Percentiles rank a stretch among this genome's conserved stretches.
Evolutionary conservation across 2,113 vertebrate genomes (phyloP).

Genomic region (Cochlearius cochlearius): DNA sequence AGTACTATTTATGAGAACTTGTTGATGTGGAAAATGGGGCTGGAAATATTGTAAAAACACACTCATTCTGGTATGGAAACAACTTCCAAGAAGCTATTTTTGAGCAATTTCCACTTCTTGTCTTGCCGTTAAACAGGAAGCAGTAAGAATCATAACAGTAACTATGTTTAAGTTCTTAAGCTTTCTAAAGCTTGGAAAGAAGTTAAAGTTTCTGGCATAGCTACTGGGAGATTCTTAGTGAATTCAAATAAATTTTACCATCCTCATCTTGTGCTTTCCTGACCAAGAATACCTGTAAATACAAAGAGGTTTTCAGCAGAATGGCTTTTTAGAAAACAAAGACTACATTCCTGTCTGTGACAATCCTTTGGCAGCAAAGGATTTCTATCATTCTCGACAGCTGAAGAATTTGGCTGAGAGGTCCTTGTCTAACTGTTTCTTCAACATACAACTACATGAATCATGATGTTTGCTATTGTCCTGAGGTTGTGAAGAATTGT

Average conservation of each 20-base stretch:
- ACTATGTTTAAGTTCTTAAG: slow-evolving; percentile 19
- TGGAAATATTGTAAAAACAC: slow-evolving; percentile 56
- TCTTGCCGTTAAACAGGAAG: slow-evolving; percentile 53
- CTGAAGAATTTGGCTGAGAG: not conserved
- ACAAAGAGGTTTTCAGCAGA: not conserved
- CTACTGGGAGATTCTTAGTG: not conserved
- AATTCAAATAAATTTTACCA: not conserved
- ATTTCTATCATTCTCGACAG: not conserved
- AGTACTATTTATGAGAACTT: not conserved
- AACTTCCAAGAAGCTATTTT: slow-evolving; percentile 63
- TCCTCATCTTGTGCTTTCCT: not conserved
- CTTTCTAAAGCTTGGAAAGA: slow-evolving; percentile 1
- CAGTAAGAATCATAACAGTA: slow-evolving; percentile 34
- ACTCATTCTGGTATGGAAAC: slow-evolving; percentile 23
- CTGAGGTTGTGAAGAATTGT: not conserved
- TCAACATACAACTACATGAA: not conserved
- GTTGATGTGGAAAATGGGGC: slow-evolving; percentile 3
- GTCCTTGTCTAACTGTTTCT: not conserved
- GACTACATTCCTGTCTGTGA: not conserved
- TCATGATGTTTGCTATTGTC: not conserved
- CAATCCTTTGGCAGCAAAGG: not conserved
- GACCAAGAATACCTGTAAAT: not conserved
- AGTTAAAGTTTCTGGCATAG: not conserved
- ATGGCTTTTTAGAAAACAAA: not conserved
- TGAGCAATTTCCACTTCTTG: slow-evolving; percentile 65